Evolutionary conservation across 1,140 invertebrate species (phyloP).

Genomic region (Babylonia areolata): DNA sequence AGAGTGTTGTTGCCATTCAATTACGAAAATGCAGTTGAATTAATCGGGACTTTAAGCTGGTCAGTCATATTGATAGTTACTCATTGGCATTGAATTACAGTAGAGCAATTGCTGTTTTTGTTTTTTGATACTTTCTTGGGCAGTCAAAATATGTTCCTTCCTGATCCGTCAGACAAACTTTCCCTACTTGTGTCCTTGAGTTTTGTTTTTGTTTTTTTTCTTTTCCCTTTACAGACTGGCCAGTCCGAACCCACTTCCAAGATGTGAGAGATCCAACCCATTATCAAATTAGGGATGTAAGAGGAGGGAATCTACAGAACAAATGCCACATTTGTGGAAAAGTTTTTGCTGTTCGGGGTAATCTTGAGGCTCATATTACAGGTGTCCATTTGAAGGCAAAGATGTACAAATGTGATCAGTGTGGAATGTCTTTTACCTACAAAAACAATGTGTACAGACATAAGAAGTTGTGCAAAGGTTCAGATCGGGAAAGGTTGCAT

Average conservation of each 20-base stretch:
- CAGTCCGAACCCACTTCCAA: neutral
- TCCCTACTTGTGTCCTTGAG: neutral
- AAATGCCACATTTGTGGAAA: neutral
- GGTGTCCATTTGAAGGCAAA: constrained; percentile 16
- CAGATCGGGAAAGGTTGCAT: neutral
- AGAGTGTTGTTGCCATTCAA: no score
- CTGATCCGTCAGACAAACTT: no score
- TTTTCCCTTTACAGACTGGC: constrained; percentile 22
- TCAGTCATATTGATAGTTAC: no score
- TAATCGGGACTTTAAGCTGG: no score
- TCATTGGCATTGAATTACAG: no score
- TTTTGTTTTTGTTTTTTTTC: neutral
- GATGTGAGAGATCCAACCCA: neutral
- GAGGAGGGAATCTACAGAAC: neutral
- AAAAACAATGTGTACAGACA: constrained; percentile 24
- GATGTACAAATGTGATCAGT: constrained; percentile 25
- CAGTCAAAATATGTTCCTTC: no score
- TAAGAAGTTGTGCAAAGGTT: constrained; percentile 8
- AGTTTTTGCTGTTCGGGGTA: constrained; percentile 11
- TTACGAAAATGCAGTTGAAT: no score
- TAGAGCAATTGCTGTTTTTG: no score
- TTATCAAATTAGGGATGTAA: neutral
- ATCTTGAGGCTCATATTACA: neutral
- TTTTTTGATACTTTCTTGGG: no score
- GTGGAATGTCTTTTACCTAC: constrained; percentile 21